Percentiles rank a stretch among this genome's conserved stretches.
Conservation (phyloP, 2,888 invertebrate genomes). For the Caenorhabditis wallacei region DNA sequence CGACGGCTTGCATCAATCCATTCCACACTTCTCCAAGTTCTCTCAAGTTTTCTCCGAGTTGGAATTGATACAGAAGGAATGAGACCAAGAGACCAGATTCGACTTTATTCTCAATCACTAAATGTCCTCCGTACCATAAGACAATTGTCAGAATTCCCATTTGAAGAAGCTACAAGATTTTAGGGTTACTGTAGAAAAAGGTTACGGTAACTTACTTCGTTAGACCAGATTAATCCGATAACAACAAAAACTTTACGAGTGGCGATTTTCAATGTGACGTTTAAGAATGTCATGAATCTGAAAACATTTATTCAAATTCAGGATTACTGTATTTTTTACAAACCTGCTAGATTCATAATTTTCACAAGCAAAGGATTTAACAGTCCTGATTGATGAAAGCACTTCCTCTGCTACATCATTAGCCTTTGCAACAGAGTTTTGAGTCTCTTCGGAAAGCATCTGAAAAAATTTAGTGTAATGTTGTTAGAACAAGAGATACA, state of each 20-base stretch:
- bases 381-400: conserved; percentile 84
- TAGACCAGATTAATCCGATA: conserved; percentile 84
- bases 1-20: conserved; percentile 84
- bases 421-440: conserved; percentile 84
- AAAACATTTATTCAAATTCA: conserved; percentile 56
- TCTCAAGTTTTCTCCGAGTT: conserved; percentile 84
- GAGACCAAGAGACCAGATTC: conserved; percentile 84
- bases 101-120: conserved; percentile 83
- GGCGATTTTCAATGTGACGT: conserved; percentile 78
- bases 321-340: background rate
- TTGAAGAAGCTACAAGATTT: conserved; percentile 77
- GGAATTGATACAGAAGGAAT: conserved; percentile 84
- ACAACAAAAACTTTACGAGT: conserved; percentile 83
- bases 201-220: conserved; percentile 74
- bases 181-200: conserved; percentile 10
- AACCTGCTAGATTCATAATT: conserved; percentile 80
- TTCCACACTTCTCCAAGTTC: conserved; percentile 84
- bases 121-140: conserved; percentile 84
- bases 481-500: background rate
- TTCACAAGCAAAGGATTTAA: conserved; percentile 85
- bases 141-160: conserved; percentile 83
- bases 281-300: conserved; percentile 78
- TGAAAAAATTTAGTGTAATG: conserved; percentile 65
- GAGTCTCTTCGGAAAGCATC: conserved; percentile 84
- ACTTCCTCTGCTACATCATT: conserved; percentile 85